Evolutionary conservation across 2,797 vertebrate species (phyloP).

Genomic region (Mus caroli): DNA sequence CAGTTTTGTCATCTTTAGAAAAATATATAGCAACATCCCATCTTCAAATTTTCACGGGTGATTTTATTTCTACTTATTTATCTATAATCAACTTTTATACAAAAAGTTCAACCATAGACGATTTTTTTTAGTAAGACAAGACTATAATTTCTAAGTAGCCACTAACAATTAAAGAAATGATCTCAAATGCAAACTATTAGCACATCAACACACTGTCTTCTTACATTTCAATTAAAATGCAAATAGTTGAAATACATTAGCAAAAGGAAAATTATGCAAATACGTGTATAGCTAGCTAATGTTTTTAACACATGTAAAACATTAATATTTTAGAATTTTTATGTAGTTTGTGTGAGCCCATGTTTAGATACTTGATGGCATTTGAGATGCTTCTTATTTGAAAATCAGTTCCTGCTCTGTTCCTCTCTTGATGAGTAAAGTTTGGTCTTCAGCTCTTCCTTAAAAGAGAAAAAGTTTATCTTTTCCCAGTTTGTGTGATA

Average conservation of each 20-base stretch:
- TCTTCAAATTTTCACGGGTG: not conserved
- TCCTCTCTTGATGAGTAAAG: not conserved
- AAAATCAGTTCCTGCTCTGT: not conserved
- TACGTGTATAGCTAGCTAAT: not conserved
- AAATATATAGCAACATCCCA: not conserved
- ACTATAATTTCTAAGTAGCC: not conserved
- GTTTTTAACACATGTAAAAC: not conserved
- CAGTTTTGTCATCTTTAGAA: not conserved
- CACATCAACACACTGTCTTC: not conserved
- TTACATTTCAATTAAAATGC: not conserved
- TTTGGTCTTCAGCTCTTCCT: not conserved
- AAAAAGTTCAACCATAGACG: not conserved
- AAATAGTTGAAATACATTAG: not conserved
- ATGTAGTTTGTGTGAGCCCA: not conserved
- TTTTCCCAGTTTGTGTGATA: not conserved
- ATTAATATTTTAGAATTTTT: not conserved
- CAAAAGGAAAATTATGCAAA: not conserved
- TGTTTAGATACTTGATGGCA: not conserved
- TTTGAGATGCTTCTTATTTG: not conserved
- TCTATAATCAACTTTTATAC: not conserved
- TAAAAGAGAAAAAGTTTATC: not conserved
- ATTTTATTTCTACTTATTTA: not conserved
- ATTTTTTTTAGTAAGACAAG: not conserved
- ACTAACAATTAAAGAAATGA: not conserved
- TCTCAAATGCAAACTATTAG: not conserved